Base-by-base conservation (phyloP, 1,140 invertebrate species). In the Leptinotarsa defecta region DNA sequence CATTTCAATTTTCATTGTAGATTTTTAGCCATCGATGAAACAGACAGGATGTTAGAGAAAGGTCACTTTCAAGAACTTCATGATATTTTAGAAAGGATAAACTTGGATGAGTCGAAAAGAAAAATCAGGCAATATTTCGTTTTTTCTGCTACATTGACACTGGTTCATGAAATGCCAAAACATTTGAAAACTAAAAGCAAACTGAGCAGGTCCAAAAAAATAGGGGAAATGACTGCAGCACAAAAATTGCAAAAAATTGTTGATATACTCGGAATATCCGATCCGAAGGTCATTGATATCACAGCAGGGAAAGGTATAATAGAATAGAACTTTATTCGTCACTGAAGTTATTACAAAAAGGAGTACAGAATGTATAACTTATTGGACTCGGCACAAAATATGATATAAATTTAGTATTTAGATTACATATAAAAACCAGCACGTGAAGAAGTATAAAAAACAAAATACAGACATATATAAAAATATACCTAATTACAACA, bases 1-100 rank as follows among this genome's bases (percentile, higher is more conserved):
- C 34, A 43, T 43, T 43, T 43, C 5, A 17, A 5, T 57, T 57
- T 57, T 22, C 5, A 24, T 79, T 84, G 87, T 73, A 92, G 92
- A 77, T 96, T 92, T 85, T 87, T 99, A 73, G 97, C 96, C 0
- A 95, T 99, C 75, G 98, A 99, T 86, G 98, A 99, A 90, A 98
- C 98, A 0, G 98, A 99, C 87, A 89, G 98, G 79, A 99, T 99
- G 97, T 88, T 99, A 19, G 98, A 99, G 83, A 94, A 92, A 79
- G 96, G 96, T 19, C 98, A 99, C 87, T 99, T 99, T 88, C 91
- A 95, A 82, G 98, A 99, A 86, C 85, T 99, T 3, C 89, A 94
- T 48, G 89, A 92, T 48, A 86, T 99, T 15, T 84, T 99, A 1
- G 92, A 95, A 78, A 86, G 91, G 13, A 88, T 99, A 3, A 97